Base-by-base conservation (phyloP, 2,888 invertebrate species). In the Drosophila affinis region DNA sequence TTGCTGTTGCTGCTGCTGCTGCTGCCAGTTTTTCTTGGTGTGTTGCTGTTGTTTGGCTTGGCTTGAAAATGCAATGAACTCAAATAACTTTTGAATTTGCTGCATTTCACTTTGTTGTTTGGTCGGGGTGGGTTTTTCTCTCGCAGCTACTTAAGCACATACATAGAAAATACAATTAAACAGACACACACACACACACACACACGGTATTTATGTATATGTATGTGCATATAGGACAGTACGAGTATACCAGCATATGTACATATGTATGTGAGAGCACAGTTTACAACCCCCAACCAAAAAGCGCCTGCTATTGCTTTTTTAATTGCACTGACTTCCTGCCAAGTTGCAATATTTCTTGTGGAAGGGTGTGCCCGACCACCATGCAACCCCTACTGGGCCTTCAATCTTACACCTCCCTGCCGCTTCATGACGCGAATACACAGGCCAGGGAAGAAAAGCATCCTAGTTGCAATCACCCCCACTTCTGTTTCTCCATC, bases 31-130 rank as follows among this genome's bases (percentile, higher is more conserved):
- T 39, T 39, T 39, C 39, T 39, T 39, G 39, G 39, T 39, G 14
- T 77, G 64, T 49, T n/a, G 74, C 72, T 78, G 73, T 76, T 81
- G 79, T 74, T 70, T 73, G 81, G 76, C 75, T 76, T 80, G 79
- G 78, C 83, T 85, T 84, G 87, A 87, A 89, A 90, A 90, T 90
- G 90, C 90, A 90, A 90, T 90, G 90, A 90, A 90, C 91, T 90
- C 90, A 87, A 88, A 87, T 89, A 89, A 89, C 87, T 88, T 88
- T 87, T 88, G 87, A 87, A 88, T 86, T 87, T 89, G 84, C 88
- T 89, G 89, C 89, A 88, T 88, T 88, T 88, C 73, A 88, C 78
- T 89, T 80, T 71, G 80, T 76, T 59, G 73, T 61, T 62, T 57
- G 54, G 51, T 52, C 34, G 86, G 86, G 85, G 85, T 85, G 85